Evolutionary conservation across 2,113 vertebrate genomes (phyloP), one percentile per base, ranked within the genome.

Genomic region (Pelusios castaneus): DNA sequence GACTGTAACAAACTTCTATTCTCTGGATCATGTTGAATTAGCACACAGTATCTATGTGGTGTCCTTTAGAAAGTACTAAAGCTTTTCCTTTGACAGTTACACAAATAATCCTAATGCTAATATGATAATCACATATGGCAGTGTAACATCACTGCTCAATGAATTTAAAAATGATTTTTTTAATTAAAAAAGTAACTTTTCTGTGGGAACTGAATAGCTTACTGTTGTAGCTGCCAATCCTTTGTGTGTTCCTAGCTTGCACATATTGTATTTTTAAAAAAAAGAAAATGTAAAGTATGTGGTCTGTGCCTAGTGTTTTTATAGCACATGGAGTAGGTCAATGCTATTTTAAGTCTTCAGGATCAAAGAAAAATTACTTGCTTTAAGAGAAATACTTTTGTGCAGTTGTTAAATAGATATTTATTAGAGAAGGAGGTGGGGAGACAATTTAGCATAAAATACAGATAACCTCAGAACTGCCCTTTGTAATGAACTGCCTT

Each of bases 231-330:
- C 85, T 94, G 94, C 92, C 95, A 90, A 31, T 97, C 94, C 91
- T 94, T 96, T 95, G 88, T 96, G 97, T 97, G 87, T 96, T 95
- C 88, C 80, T 92, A 76, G 92, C 95, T 97, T 97, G 97, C 97
- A 96, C 92, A 97, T 95, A 29, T 85, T 75, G 63, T 98, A 93
- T 92, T 95, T 95, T 97, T 96, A 95, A 92, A 93, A 81, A 58
- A 91, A 94, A 95, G 88, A 94, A 97, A 91, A 94, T 19, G 12
- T 95, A 93, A 96, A 85, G 95, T 96, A 96, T 97, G 97, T 98
- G 95, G 89, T 97, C 96, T 96, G 97, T 99, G 98, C 98, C 98
- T 98, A 87, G 97, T 93, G 96, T 98, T 97, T 96, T 98, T 91
- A 84, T 97, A 96, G 93, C 93, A 97, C 89, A 92, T 84, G 96